Evolutionary conservation across 2,888 invertebrate genomes (phyloP).

Genomic region (Tinea pellionella): DNA sequence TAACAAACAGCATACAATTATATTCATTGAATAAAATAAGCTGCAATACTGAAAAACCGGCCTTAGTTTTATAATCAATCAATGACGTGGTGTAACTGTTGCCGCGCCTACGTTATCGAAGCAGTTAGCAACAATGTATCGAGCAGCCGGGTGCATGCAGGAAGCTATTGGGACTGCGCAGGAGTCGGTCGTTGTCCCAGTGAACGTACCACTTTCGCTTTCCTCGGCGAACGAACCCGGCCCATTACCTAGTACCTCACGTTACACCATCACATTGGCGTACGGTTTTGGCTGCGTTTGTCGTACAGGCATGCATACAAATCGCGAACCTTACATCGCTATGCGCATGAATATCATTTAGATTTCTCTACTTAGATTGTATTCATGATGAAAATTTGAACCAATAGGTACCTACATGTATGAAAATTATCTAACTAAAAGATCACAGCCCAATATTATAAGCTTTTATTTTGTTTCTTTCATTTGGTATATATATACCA

Average conservation of each 20-base stretch:
- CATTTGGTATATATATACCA: too few species aligned
- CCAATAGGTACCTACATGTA: too few species aligned
- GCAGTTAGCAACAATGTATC: not conserved
- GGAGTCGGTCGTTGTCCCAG: conserved; percentile 66
- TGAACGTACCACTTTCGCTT: conserved; percentile 66
- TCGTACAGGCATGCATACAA: conserved; percentile 53
- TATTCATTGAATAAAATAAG: too few species aligned
- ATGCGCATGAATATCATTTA: conserved; percentile 41
- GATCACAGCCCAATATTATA: too few species aligned
- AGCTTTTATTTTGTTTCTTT: too few species aligned
- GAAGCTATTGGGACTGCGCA: conserved; percentile 42
- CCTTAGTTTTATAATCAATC: too few species aligned
- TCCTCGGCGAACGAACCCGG: conserved; percentile 67
- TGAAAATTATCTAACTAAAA: too few species aligned
- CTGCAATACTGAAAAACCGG: not conserved
- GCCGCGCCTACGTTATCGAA: not conserved
- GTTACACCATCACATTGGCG: conserved; percentile 54
- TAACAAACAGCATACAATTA: too few species aligned
- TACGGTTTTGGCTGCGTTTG: conserved; percentile 53
- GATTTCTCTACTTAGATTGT: conserved; percentile 45
- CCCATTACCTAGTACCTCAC: conserved; percentile 52
- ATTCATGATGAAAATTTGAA: too few species aligned
- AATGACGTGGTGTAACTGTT: not conserved
- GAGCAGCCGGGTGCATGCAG: conserved; percentile 25
- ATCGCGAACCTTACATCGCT: conserved; percentile 28